Percentiles rank a stretch among this genome's conserved stretches.
Evolutionary conservation across 2,888 invertebrate species (phyloP).

Genomic region (Amaurobius ferox): DNA sequence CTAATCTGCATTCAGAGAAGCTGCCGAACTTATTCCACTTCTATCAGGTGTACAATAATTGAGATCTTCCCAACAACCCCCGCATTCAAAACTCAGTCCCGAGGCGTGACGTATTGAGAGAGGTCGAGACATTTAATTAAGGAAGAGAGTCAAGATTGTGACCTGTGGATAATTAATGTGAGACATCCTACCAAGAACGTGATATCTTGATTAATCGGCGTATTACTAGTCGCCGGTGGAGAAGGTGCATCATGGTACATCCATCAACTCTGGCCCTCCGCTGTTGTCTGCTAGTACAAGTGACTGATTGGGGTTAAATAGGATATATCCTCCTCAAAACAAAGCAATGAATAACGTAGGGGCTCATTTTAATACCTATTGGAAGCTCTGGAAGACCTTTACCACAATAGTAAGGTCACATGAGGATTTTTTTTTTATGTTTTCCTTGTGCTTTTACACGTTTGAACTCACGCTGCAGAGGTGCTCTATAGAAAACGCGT

Average conservation of each 20-base stretch:
- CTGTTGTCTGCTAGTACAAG: neutral
- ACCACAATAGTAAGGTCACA: too few relatives aligned
- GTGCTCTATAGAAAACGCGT: too few relatives aligned
- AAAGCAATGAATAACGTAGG: slow-evolving; percentile 42
- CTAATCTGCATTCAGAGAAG: too few relatives aligned
- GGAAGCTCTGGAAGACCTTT: too few relatives aligned
- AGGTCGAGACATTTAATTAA: slow-evolving; percentile 29
- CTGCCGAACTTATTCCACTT: too few relatives aligned
- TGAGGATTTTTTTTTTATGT: too few relatives aligned
- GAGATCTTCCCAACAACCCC: slow-evolving; percentile 40
- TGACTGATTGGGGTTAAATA: slow-evolving; percentile 8
- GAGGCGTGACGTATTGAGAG: slow-evolving; percentile 32
- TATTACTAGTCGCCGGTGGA: slow-evolving; percentile 20
- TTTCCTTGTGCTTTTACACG: too few relatives aligned
- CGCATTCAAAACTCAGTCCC: slow-evolving; percentile 15
- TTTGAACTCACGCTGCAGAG: too few relatives aligned
- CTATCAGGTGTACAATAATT: too few relatives aligned
- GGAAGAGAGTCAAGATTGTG: slow-evolving; percentile 23
- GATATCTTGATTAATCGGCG: slow-evolving; percentile 52
- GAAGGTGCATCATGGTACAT: slow-evolving; percentile 23
- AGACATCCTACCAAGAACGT: slow-evolving; percentile 17
- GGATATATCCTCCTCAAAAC: slow-evolving; percentile 10
- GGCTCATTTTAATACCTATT: slow-evolving; percentile 5
- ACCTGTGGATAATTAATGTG: slow-evolving; percentile 40
- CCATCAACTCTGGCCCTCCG: slow-evolving; percentile 13